These are phyloP conservation scores for Spinus olivaceus DNA, from an alignment of 2,797 vertebrate genomes.

Conservation along the genomic window DNA sequence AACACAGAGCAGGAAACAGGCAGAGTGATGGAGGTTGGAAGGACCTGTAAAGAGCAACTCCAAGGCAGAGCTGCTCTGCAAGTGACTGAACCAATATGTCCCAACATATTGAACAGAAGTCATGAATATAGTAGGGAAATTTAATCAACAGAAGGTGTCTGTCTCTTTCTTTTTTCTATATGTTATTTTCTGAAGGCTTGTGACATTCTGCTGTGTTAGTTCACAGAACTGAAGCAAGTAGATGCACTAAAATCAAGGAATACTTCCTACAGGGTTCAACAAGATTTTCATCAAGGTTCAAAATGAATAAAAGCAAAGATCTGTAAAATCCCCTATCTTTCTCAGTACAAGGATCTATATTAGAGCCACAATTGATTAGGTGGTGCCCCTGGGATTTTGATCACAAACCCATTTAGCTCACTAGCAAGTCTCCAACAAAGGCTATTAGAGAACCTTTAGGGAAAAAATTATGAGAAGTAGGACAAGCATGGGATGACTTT, in stretches of 20 bases:
- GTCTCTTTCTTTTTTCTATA: neutral
- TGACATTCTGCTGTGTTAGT: neutral
- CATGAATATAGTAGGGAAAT: neutral
- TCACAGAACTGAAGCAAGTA: neutral
- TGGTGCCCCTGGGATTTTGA: neutral
- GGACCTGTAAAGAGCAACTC: neutral
- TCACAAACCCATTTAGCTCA: neutral
- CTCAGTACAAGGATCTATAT: neutral
- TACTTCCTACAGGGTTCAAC: neutral
- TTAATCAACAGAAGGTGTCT: neutral
- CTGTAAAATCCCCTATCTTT: neutral
- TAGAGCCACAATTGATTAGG: neutral
- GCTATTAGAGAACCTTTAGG: neutral
- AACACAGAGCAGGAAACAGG: neutral
- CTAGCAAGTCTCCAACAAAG: neutral
- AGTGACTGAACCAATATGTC: neutral
- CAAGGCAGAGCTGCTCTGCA: neutral
- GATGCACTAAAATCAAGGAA: neutral
- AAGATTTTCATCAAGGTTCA: neutral
- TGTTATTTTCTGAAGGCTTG: neutral
- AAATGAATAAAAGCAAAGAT: neutral
- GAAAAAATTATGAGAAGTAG: neutral
- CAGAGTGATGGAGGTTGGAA: rapidly evolving
- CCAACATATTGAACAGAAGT: neutral
- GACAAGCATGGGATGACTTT: neutral